phyloP scores from a whole-genome alignment of 2,113 vertebrate species.

The Macquaria australasica region DNA sequence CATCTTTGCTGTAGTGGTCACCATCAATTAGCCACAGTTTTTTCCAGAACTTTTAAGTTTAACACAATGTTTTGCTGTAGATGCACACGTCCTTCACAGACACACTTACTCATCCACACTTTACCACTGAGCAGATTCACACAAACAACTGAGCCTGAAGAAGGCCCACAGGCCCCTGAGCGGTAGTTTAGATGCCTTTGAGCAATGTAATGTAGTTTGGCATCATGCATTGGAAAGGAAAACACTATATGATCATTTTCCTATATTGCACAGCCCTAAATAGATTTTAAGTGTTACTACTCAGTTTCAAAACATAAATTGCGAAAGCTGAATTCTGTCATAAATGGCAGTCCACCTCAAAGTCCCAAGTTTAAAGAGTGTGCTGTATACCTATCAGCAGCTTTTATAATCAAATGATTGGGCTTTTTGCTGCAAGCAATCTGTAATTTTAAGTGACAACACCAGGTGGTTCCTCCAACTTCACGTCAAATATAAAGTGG shows the following conservation, averaged over 20 bases:
- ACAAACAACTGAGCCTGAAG: constrained; percentile 20
- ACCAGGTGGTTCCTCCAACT: constrained; percentile 25
- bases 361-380: not conserved
- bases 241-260: not conserved
- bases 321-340: not conserved
- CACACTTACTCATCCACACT: constrained; percentile 15
- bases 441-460: constrained; percentile 30
- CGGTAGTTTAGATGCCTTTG: not conserved
- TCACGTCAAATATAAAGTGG: not conserved
- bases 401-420: constrained; percentile 11
- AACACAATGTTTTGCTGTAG: constrained; percentile 12
- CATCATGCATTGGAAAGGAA: not conserved
- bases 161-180: constrained; percentile 7
- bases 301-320: constrained; percentile 10
- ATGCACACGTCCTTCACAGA: not conserved
- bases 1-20: not conserved
- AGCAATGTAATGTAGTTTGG: not conserved
- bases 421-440: constrained; percentile 8
- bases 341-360: not conserved
- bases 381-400: not conserved
- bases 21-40: constrained; percentile 1
- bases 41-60: constrained; percentile 12
- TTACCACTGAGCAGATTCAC: constrained; percentile 10
- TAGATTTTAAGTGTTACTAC: not conserved
- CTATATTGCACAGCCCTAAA: not conserved